These are phyloP conservation scores for Melanerpes formicivorus DNA, from an alignment of 2,113 vertebrate species.

Conservation along the genomic window DNA sequence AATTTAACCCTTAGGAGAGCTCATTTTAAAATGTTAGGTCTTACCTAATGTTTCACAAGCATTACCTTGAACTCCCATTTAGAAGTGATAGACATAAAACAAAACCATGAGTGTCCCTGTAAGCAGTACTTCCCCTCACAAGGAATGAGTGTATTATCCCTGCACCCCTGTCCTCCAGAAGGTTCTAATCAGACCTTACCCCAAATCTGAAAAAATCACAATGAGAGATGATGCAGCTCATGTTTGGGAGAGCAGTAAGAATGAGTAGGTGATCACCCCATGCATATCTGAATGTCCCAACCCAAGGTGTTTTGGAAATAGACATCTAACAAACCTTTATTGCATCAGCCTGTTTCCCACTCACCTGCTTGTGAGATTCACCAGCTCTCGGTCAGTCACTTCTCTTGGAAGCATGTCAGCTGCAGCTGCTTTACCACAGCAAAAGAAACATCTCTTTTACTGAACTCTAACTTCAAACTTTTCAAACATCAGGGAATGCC, in stretches of 20 bases:
- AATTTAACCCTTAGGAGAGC: neutral
- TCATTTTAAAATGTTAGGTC: neutral
- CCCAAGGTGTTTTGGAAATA: neutral
- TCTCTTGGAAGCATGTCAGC: neutral
- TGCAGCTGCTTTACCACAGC: neutral
- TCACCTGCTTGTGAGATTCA: neutral
- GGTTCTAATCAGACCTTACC: neutral
- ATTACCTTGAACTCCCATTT: neutral
- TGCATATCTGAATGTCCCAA: neutral
- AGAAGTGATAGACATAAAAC: neutral
- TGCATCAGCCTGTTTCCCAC: neutral
- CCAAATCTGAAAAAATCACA: neutral
- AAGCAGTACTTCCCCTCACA: neutral
- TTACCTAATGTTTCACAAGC: neutral
- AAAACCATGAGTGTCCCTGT: neutral
- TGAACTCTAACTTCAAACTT: neutral
- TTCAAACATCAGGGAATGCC: neutral
- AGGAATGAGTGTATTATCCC: neutral
- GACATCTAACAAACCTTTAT: neutral
- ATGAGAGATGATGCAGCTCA: neutral
- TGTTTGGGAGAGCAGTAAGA: neutral
- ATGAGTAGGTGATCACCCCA: neutral
- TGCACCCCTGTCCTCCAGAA: neutral
- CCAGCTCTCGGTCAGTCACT: neutral
- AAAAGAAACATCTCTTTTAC: neutral